Conservation (phyloP, 2,797 vertebrate species). For the Phalloptychus januarius region DNA sequence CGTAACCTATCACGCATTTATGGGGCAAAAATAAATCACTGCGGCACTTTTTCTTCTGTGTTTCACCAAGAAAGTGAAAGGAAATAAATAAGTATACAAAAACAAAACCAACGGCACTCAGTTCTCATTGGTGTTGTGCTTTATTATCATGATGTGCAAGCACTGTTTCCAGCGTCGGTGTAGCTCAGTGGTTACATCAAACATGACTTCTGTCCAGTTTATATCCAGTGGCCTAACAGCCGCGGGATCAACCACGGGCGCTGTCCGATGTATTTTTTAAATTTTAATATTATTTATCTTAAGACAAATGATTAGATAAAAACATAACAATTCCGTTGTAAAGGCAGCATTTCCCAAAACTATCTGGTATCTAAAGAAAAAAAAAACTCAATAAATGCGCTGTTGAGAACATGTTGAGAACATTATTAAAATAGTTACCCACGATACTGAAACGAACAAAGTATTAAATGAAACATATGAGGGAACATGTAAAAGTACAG, state of each 20-base stretch:
- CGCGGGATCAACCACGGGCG: neutral
- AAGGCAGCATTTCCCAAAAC: neutral
- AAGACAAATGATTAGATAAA: neutral
- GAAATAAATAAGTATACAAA: neutral
- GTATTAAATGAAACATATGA: too few species aligned
- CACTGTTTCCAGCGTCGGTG: rapidly evolving
- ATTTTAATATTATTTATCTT: neutral
- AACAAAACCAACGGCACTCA: rapidly evolving
- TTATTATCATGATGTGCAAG: neutral
- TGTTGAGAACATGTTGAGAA: too few species aligned
- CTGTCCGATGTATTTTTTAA: neutral
- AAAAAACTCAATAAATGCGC: too few species aligned
- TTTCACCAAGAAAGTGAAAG: neutral
- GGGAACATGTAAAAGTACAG: too few species aligned
- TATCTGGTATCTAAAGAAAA: neutral
- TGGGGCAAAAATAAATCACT: neutral
- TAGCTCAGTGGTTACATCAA: constrained; percentile 56
- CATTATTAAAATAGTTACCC: too few species aligned
- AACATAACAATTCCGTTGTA: neutral
- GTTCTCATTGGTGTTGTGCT: neutral
- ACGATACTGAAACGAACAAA: too few species aligned
- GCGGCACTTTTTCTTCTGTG: neutral
- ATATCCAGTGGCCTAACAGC: neutral
- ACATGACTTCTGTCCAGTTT: rapidly evolving
- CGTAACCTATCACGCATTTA: neutral